phyloP scores from a whole-genome alignment of 2,797 vertebrate species.

The Chlorospingus flavigularis region DNA sequence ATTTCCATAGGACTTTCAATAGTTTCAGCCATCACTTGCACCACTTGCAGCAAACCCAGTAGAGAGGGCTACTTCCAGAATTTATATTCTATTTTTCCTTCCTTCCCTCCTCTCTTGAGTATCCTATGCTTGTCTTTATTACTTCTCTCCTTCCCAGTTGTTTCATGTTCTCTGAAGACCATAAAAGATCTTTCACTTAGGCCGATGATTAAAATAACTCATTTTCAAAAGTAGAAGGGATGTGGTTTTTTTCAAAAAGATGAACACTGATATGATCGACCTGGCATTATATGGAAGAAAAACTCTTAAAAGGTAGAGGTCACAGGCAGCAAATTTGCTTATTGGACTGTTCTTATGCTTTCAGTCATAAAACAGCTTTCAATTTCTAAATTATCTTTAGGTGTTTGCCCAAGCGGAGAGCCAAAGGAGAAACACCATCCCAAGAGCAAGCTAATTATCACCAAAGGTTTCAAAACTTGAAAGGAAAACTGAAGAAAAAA shows the following conservation, averaged over 20 bases:
- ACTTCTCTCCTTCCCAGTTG: not conserved
- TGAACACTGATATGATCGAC: not conserved
- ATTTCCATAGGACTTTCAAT: not conserved
- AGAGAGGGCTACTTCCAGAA: not conserved
- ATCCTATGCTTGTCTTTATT: not conserved
- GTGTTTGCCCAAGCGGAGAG: slow-evolving; percentile 24
- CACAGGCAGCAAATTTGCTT: slow-evolving; percentile 14
- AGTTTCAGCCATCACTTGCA: not conserved
- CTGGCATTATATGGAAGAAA: not conserved
- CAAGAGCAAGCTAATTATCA: slow-evolving; percentile 35
- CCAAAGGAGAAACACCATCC: not conserved
- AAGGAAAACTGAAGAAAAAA: not conserved
- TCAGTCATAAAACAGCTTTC: slow-evolving; percentile 8
- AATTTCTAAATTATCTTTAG: slow-evolving; percentile 53
- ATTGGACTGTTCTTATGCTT: not conserved
- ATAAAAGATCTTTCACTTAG: not conserved
- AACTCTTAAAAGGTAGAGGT: not conserved
- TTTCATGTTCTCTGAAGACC: not conserved
- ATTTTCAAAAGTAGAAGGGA: not conserved
- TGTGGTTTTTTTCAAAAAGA: not conserved
- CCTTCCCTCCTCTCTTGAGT: not conserved
- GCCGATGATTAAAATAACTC: not conserved
- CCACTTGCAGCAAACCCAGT: not conserved
- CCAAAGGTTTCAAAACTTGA: slow-evolving; percentile 42
- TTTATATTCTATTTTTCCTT: not conserved